These are phyloP conservation scores for Rotaria magnacalcarata DNA, from an alignment of 2,888 invertebrate species.

Conservation along the genomic window DNA sequence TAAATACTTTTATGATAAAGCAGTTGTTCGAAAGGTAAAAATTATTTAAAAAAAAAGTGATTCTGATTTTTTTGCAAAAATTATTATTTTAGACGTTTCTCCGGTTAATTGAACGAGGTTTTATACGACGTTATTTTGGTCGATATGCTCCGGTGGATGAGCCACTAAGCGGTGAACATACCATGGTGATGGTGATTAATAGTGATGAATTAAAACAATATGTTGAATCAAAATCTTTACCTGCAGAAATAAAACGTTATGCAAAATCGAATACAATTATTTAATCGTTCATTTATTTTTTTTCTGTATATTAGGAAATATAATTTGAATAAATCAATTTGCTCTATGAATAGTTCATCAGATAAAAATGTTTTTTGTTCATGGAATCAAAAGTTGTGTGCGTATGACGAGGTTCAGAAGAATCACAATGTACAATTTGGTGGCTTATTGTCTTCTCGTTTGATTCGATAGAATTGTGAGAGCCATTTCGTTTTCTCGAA, in stretches of 20 bases:
- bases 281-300: not conserved
- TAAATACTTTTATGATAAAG: conserved; percentile 29
- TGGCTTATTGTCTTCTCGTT: too few species aligned
- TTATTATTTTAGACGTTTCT: not conserved
- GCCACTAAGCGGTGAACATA: conserved; percentile 5
- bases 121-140: not conserved
- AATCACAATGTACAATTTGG: too few species aligned
- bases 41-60: too few species aligned
- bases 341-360: not conserved
- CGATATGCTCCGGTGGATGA: not conserved
- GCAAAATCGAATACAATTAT: conserved; percentile 9
- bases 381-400: too few species aligned
- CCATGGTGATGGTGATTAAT: not conserved
- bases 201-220: conserved; percentile 11
- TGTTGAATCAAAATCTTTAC: not conserved
- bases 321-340: not conserved
- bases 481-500: too few species aligned
- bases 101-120: conserved; percentile 6
- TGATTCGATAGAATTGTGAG: too few species aligned
- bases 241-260: conserved; percentile 25
- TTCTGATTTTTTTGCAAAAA: not conserved
- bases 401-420: too few species aligned
- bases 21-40: not conserved
- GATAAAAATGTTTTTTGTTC: not conserved
- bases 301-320: not conserved